These are phyloP conservation scores for Bubalus kerabau DNA, from an alignment of 2,113 vertebrate species.

Conservation along the genomic window DNA sequence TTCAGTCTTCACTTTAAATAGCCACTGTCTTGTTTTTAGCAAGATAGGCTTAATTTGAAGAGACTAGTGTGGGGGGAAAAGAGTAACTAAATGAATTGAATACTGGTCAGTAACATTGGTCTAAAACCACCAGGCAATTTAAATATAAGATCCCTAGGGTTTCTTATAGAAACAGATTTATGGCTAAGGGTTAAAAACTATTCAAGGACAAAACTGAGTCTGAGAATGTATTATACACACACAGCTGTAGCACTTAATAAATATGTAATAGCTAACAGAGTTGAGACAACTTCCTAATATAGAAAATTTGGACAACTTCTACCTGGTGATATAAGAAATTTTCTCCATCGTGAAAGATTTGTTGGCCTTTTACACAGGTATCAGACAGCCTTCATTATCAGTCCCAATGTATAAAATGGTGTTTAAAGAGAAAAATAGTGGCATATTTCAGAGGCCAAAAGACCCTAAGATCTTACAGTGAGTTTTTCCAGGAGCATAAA, in stretches of 20 bases:
- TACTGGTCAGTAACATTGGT: conserved; percentile 59
- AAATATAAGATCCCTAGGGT: conserved; percentile 69
- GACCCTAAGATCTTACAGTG: background rate
- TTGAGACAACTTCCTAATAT: conserved; percentile 38
- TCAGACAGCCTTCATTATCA: conserved; percentile 31
- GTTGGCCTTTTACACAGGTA: conserved; percentile 45
- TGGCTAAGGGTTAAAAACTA: conserved; percentile 70
- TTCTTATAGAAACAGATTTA: conserved; percentile 36
- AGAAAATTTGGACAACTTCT: conserved; percentile 31
- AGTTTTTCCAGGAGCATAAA: conserved; percentile 28
- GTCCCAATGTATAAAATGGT: conserved; percentile 31
- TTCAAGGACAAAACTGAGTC: conserved; percentile 76
- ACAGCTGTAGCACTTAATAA: conserved; percentile 71
- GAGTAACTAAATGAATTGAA: conserved; percentile 54
- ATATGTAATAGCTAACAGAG: conserved; percentile 63
- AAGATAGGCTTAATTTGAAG: conserved; percentile 69
- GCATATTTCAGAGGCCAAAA: conserved; percentile 34
- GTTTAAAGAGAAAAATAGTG: conserved; percentile 51
- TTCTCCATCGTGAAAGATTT: conserved; percentile 55
- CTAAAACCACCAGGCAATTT: conserved; percentile 66
- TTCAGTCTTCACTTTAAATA: conserved; percentile 55
- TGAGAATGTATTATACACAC: conserved; percentile 74
- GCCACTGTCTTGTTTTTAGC: conserved; percentile 45
- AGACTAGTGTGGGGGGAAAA: conserved; percentile 51
- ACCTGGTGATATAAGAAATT: conserved; percentile 25